Evolutionary conservation across 2,113 vertebrate species (phyloP).

Genomic region (Phaetusa simplex): DNA sequence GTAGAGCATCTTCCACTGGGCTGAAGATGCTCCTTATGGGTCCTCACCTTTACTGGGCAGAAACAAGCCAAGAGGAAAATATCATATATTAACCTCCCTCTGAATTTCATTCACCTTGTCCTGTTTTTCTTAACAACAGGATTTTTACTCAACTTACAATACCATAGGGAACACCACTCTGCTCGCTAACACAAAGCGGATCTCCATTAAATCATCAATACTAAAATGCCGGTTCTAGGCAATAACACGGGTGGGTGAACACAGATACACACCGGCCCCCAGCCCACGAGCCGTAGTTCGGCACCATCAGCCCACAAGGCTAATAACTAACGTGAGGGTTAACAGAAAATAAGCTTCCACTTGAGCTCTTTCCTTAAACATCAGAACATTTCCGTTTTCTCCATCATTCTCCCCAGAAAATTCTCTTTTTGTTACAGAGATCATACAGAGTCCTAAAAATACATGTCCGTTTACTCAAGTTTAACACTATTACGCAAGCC

Average conservation of each 20-base stretch:
- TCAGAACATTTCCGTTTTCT: neutral
- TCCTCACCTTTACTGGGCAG: neutral
- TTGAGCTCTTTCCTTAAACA: neutral
- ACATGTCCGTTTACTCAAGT: neutral
- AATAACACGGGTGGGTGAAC: neutral
- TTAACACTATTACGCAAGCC: neutral
- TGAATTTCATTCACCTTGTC: neutral
- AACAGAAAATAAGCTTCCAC: neutral
- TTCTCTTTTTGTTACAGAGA: neutral
- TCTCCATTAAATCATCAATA: neutral
- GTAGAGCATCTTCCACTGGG: neutral
- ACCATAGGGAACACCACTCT: neutral
- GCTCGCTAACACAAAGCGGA: neutral
- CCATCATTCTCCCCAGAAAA: neutral
- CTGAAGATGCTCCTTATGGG: neutral
- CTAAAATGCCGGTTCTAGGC: neutral
- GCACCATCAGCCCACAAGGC: neutral
- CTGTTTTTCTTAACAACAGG: neutral
- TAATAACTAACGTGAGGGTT: neutral
- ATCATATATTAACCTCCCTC: neutral
- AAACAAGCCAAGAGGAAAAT: neutral
- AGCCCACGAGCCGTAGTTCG: neutral
- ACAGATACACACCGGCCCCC: neutral
- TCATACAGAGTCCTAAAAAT: neutral
- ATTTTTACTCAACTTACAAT: neutral